These are phyloP conservation scores for Pammene aurita DNA, from an alignment of 2,888 invertebrate genomes.

Conservation along the genomic window DNA sequence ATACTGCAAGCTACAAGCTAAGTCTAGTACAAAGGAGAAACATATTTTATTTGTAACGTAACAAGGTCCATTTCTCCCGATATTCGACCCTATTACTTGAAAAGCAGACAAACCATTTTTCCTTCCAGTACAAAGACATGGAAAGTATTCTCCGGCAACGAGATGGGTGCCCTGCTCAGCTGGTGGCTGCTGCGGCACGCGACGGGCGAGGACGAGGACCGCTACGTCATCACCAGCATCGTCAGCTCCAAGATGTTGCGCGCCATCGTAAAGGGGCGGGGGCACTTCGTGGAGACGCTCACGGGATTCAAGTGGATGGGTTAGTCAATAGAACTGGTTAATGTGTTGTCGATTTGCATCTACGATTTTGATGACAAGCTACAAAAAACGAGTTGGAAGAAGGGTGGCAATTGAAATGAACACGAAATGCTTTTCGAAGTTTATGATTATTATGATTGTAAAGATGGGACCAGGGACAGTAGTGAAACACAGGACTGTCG, in stretches of 20 bases:
- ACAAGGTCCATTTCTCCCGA: too few relatives aligned
- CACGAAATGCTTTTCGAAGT: too few relatives aligned
- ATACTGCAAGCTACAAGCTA: too few relatives aligned
- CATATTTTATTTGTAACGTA: too few relatives aligned
- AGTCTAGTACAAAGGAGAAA: too few relatives aligned
- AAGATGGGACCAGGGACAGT: too few relatives aligned
- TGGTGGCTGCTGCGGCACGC: constrained; percentile 92
- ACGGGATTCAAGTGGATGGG: constrained; percentile 99
- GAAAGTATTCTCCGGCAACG: constrained; percentile 97
- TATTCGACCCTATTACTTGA: background rate
- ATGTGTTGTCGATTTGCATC: too few relatives aligned
- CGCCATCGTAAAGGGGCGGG: constrained; percentile 91
- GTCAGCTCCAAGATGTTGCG: constrained; percentile 97
- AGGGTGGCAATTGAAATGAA: too few relatives aligned
- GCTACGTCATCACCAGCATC: constrained; percentile 95
- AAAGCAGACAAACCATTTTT: background rate
- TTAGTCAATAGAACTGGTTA: constrained; percentile 50
- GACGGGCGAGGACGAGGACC: constrained; percentile 81
- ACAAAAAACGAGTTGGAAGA: too few relatives aligned
- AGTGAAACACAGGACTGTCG: too few relatives aligned
- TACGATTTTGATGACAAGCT: too few relatives aligned
- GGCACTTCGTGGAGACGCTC: constrained; percentile 92
- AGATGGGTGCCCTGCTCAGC: constrained; percentile 95
- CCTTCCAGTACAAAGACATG: constrained; percentile 78
- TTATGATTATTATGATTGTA: too few relatives aligned